A percentile compares a stretch with the other conserved stretches of the same genome.
Evolutionary conservation across 1,140 invertebrate species (phyloP).

Genomic region (Orussus abietinus): DNA sequence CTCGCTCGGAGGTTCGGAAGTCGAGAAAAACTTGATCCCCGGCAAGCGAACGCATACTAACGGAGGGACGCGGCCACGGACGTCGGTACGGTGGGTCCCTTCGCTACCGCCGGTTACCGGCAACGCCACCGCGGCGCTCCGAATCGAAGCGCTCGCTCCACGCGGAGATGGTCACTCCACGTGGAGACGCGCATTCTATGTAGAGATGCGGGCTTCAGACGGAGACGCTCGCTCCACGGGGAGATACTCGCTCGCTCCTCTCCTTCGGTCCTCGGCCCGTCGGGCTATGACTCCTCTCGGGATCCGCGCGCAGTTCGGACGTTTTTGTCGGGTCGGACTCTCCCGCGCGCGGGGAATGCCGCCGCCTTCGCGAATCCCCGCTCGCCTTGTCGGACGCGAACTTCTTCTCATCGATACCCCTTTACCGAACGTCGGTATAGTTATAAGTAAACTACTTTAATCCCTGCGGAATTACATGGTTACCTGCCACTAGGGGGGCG

Average conservation of each 20-base stretch:
- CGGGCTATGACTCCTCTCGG: conserved; percentile 29
- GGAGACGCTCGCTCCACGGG: no score
- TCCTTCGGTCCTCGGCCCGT: conserved; percentile 16
- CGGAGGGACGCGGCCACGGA: conserved; percentile 19
- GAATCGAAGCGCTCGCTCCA: no score
- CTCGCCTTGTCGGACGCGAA: no score
- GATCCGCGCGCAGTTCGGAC: conserved; percentile 25
- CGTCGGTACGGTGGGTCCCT: conserved; percentile 28
- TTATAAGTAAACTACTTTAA: no score
- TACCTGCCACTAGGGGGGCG: no score
- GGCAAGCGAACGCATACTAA: conserved; percentile 32
- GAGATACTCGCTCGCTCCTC: conserved; percentile 19
- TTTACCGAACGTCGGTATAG: no score
- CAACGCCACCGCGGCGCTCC: background rate
- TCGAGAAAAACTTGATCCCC: conserved; percentile 48
- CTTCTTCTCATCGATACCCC: no score
- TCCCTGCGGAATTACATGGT: no score
- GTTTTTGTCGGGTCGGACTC: conserved; percentile 28
- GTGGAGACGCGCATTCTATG: no score
- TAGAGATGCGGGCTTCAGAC: no score
- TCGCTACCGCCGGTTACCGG: conserved; percentile 21
- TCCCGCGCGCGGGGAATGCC: conserved; percentile 13
- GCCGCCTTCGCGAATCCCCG: no score
- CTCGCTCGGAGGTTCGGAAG: conserved; percentile 34
- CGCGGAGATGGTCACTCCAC: no score